Base-by-base conservation (phyloP, 2,888 invertebrate species). In the Tenodera sinensis region DNA sequence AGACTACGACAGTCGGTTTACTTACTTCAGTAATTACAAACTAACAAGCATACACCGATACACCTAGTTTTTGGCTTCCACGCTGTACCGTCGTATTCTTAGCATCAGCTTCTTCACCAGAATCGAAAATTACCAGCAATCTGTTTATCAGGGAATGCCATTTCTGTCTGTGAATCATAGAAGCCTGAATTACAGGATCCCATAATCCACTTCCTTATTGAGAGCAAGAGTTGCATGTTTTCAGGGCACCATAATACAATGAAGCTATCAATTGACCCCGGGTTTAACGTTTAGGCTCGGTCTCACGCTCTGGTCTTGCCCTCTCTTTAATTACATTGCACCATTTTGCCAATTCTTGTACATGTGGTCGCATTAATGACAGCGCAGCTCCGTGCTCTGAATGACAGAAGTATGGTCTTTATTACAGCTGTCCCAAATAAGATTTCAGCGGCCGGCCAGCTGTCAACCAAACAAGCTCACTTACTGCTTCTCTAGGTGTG, bases 291-390 rank as follows among this genome's bases (percentile, higher is more conserved):
- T 84, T 84, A n/a, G 42, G 30, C 30, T 28, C 87, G 30, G 30
- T 83, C 87, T 87, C 87, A 87, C 83, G 83, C 87, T 87, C 82
- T 81, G 30, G 14, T 34, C 83, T 30, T 83, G 87, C 83, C 87
- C 87, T 83, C 71, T 28, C 83, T 87, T 71, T 87, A 87, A 87
- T 87, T 87, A 42, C 87, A 87, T 83, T 87, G 87, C 71, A 87
- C 83, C 87, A 87, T 28, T 87, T 83, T 87, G 87, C 87, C 87
- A 87, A 83, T 83, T 82, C 34, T 87, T 87, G 28, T 71, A 71
- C 54, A 71, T 71, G 54, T 71, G 4, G 54, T 20, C 54, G 54
- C 54, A 71, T 71, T 71, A 71, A 71, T 71, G 54, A 71, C 4
- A 71, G 54, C 54, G 25, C 0, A 71, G 54, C 54, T 71, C 54